Base-by-base conservation (phyloP, 1,140 invertebrate species). In the Sinonovacula constricta region DNA sequence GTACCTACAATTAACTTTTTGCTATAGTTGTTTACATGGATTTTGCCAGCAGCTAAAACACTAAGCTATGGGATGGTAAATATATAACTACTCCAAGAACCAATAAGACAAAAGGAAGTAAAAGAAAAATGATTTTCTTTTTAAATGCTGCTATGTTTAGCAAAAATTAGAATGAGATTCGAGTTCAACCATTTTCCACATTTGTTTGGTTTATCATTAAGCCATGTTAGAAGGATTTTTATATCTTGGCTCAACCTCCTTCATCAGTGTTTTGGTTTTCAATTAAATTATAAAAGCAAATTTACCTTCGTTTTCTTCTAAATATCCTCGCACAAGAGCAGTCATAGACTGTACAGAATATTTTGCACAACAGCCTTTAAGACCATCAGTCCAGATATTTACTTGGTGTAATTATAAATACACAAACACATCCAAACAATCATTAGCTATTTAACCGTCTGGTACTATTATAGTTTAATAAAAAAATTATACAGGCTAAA, bases 321-420 rank as follows among this genome's bases (percentile, higher is more conserved):
- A 56, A 31, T 69, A 56, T 15, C 67, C n/a, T n/a, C n/a, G n/a
- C n/a, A n/a, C n/a, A n/a, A n/a, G n/a, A n/a, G n/a, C n/a, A n/a
- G n/a, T n/a, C 2, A 70, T 70, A 34, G 53, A 70, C 51, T 70
- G 53, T 31, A 71, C 69, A n/a, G 69, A 71, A 28, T 71, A n/a
- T n/a, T 71, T 36, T 49, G 57, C 62, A 18, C 10, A 71, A 28
- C 39, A 60, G 36, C 69, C 57, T 28, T 31, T 71, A 49, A 3
- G 24, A 28, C 69, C 69, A 60, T 33, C 36, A 45, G 69, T 57
- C 18, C 54, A 71, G 34, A 71, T 45, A 24, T n/a, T 28, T 45
- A 71, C 69, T 22, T 71, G 69, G 69, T 71, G n/a, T n/a, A n/a
- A n/a, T n/a, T n/a, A n/a, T n/a, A n/a, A n/a, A n/a, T n/a, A n/a